These are phyloP conservation scores for Phrynosoma platyrhinos DNA, from an alignment of 2,113 vertebrate species.

Conservation along the genomic window DNA sequence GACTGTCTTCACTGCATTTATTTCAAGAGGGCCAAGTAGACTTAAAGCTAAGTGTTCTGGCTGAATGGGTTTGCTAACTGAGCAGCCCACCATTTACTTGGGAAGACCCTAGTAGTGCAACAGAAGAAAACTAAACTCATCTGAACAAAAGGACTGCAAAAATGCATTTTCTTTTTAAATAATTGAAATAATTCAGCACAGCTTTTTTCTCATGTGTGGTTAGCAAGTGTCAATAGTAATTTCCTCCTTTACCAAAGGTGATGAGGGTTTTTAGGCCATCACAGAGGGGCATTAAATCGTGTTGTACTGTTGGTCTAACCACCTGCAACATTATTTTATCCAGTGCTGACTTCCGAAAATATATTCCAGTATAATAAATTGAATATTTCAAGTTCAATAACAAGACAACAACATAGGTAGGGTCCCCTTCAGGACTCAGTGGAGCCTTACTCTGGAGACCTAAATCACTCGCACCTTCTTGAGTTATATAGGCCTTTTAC, in stretches of 20 bases:
- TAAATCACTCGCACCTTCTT: slow-evolving; percentile 77
- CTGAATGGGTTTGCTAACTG: background rate
- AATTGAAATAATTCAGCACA: slow-evolving; percentile 38
- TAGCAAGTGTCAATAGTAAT: slow-evolving; percentile 46
- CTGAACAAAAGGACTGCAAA: fast-evolving
- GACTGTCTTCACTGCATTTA: background rate
- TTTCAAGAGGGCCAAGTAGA: slow-evolving; percentile 2
- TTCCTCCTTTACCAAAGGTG: slow-evolving; percentile 58
- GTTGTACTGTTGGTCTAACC: slow-evolving; percentile 66
- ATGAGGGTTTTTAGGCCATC: slow-evolving; percentile 62
- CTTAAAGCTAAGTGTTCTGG: background rate
- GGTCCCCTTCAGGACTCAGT: slow-evolving; percentile 81
- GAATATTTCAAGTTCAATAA: slow-evolving; percentile 77
- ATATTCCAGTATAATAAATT: slow-evolving; percentile 72
- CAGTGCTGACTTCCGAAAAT: slow-evolving; percentile 74
- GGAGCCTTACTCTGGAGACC: slow-evolving; percentile 71
- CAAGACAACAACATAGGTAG: slow-evolving; percentile 65
- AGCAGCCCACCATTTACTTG: background rate
- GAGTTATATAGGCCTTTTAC: slow-evolving; percentile 77
- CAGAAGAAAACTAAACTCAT: background rate
- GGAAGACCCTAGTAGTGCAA: background rate
- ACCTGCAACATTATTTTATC: slow-evolving; percentile 70
- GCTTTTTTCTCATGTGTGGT: slow-evolving; percentile 39
- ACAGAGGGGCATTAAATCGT: slow-evolving; percentile 67
- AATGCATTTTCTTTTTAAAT: slow-evolving; percentile 6